phyloP scores from a whole-genome alignment of 2,888 invertebrate species.

The Phortica magna region DNA sequence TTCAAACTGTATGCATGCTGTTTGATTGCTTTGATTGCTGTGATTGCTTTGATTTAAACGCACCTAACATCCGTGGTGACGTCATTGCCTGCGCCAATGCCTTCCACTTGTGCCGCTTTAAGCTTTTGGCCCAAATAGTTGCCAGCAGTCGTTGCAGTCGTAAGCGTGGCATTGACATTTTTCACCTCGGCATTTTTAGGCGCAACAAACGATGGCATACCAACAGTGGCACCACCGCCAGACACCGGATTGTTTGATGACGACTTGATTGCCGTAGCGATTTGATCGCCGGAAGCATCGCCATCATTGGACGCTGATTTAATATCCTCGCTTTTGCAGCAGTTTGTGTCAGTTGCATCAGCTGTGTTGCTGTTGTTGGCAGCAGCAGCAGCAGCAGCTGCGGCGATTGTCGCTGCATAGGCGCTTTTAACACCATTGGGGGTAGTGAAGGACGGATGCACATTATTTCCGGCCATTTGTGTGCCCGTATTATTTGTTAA shows the following conservation, averaged over 20 bases:
- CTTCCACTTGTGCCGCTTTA: slow-evolving; percentile 74
- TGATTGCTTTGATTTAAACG: slow-evolving; percentile 43
- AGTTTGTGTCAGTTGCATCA: not conserved
- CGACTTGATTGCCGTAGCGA: slow-evolving; percentile 58
- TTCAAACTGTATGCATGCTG: not conserved
- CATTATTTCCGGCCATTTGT: slow-evolving; percentile 24
- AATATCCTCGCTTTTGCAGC: slow-evolving; percentile 2
- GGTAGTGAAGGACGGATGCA: slow-evolving; percentile 34
- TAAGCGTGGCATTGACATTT: slow-evolving; percentile 52
- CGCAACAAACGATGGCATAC: slow-evolving; percentile 27
- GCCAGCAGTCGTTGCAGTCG: slow-evolving; percentile 72
- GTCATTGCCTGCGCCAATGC: slow-evolving; percentile 71
- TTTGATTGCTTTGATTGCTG: not conserved
- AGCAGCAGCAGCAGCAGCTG: slow-evolving; percentile 50
- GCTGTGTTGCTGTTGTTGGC: slow-evolving; percentile 40
- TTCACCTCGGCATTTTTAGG: slow-evolving; percentile 40
- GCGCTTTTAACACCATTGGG: slow-evolving; percentile 56
- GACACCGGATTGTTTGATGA: not conserved
- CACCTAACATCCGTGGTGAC: slow-evolving; percentile 75
- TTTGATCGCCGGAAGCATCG: slow-evolving; percentile 54
- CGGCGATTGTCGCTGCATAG: slow-evolving; percentile 52
- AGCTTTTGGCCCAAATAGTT: slow-evolving; percentile 75
- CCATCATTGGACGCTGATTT: slow-evolving; percentile 50
- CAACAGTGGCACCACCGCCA: slow-evolving; percentile 34
- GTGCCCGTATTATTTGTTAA: slow-evolving; percentile 17